Evolutionary conservation across 2,113 vertebrate genomes (phyloP).

Genomic region (Thryonomys swinderianus): DNA sequence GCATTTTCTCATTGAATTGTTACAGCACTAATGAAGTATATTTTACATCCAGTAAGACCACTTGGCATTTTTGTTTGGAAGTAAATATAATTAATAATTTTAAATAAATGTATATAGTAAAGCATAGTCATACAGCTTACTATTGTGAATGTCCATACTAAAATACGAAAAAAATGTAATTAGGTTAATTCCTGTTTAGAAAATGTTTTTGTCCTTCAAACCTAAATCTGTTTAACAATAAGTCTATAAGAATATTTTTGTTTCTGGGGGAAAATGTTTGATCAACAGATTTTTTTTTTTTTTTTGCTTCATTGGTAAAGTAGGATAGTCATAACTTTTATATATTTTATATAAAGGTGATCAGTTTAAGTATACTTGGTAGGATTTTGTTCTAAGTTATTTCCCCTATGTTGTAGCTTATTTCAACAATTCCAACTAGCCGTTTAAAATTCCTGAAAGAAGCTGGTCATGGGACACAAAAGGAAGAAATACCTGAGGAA

Average conservation of each 20-base stretch:
- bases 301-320: conserved; percentile 44
- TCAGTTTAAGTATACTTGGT: conserved; percentile 3
- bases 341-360: conserved; percentile 34
- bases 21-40: conserved; percentile 2
- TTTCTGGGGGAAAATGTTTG: conserved; percentile 16
- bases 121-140: background rate
- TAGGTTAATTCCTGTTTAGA: conserved; percentile 25
- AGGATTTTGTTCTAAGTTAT: conserved; percentile 68
- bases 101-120: background rate
- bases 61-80: conserved; percentile 38
- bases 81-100: conserved; percentile 39
- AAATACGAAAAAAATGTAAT: conserved; percentile 51
- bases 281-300: conserved; percentile 28
- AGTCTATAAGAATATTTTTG: conserved; percentile 44
- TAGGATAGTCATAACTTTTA: background rate
- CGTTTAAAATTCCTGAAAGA: conserved; percentile 98
- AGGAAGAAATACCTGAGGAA: conserved; percentile 98
- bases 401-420: conserved; percentile 89
- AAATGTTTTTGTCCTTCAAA: conserved; percentile 38
- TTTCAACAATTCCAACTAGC: conserved; percentile 97
- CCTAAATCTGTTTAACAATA: background rate
- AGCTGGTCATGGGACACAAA: conserved; percentile 98
- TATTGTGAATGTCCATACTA: background rate
- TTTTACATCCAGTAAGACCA: background rate
- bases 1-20: conserved; percentile 47